Base-by-base conservation (phyloP, 2,113 vertebrate genomes). In the Mormoops blainvillei region DNA sequence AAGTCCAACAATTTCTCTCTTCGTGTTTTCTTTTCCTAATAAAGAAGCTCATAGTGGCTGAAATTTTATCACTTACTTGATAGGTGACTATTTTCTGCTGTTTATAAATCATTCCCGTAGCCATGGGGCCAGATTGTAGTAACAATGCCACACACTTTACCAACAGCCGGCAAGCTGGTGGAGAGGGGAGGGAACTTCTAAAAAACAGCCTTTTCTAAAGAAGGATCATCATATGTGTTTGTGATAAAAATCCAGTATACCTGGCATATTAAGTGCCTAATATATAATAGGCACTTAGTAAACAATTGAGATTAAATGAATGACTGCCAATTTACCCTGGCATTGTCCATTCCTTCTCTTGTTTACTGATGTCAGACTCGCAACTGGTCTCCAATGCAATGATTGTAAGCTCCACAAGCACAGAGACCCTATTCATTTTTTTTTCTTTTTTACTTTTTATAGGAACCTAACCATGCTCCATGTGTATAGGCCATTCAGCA, bases 41-140 rank as follows among this genome's bases (percentile, higher is more conserved):
- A 88, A 95, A 67, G 22, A 54, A 96, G 33, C 14, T 19, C 43
- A 22, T 28, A 5, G 38, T 4, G 95, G 92, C 41, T 81, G 73
- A 45, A 91, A 78, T 54, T 15, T 61, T 31, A 54, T 67, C 31
- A 11, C 31, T 86, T 54, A 22, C 45, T 78, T 13, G 56, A 80
- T 38, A 93, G 61, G 26, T 54, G 48, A 65, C 56, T 56, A 3
- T 76, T 84, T 86, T 54, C 83, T 68, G 89, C 1, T 91, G 36
- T 65, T 12, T 4, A 16, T n/a, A 12, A 76, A 41, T 87, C 90
- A 33, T 41, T 91, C 45, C 24, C 16, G 7, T 24, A 28, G 45
- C 31, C 70, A 15, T 1, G 36, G 50, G 71, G 28, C 41, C 90
- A 71, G 31, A 41, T 41, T 56, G 19, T 19, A n/a, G 20, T 43